These are phyloP conservation scores for Ephestia elutella DNA, from an alignment of 1,140 invertebrate genomes.

Conservation along the genomic window DNA sequence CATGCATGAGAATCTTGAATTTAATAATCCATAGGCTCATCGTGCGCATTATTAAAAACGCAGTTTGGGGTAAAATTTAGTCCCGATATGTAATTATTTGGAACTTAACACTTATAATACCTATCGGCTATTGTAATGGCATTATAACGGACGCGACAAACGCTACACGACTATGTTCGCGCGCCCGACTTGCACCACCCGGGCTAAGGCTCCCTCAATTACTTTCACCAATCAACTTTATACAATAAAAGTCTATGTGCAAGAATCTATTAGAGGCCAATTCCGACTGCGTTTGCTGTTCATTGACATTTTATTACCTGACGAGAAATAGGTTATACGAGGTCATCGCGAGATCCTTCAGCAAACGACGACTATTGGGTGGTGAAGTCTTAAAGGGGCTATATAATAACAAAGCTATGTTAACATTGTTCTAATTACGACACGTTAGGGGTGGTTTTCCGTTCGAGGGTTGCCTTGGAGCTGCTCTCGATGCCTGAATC, in stretches of 20 bases:
- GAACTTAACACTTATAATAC: not conserved
- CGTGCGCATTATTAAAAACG: not conserved
- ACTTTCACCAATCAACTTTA: not conserved
- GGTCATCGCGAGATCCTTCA: not conserved
- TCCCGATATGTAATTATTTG: not conserved
- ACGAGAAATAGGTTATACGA: too few species aligned
- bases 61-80: not conserved
- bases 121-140: conserved; percentile 9
- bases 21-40: not conserved
- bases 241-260: not conserved
- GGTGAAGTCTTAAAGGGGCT: conserved; percentile 2
- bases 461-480: conserved; percentile 72
- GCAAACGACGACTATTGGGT: not conserved
- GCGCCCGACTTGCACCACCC: not conserved
- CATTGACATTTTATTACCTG: not conserved
- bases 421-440: conserved; percentile 29
- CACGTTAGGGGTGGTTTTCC: conserved; percentile 48
- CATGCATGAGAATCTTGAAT: not conserved
- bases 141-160: not conserved
- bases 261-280: not conserved
- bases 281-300: not conserved
- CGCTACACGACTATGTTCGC: not conserved
- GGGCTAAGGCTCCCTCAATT: not conserved
- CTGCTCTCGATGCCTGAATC: conserved; percentile 77
- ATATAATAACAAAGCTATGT: conserved; percentile 22